These are phyloP conservation scores for Oreochromis grahami DNA, from an alignment of 2,797 vertebrate genomes.

Conservation along the genomic window DNA sequence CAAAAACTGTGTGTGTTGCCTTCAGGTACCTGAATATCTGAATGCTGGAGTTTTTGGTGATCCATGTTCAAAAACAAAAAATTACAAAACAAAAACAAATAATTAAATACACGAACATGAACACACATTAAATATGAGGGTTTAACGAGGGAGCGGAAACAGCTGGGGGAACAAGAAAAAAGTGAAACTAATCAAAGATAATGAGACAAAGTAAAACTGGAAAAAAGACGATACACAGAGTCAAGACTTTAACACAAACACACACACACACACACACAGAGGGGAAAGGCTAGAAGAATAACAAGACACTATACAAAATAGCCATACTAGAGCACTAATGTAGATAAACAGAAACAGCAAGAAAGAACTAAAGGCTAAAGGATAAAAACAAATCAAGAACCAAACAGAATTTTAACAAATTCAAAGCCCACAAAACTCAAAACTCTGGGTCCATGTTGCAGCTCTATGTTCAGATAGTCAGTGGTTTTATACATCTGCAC, in stretches of 20 bases:
- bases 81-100: not conserved
- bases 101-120: not conserved
- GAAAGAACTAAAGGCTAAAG: not conserved
- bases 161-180: not conserved
- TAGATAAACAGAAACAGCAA: not conserved
- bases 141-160: not conserved
- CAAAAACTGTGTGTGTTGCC: not conserved
- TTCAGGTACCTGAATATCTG: not conserved
- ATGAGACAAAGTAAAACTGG: not conserved
- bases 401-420: not conserved
- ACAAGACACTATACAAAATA: not conserved
- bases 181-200: not conserved
- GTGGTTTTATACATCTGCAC: not conserved
- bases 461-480: not conserved
- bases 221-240: not conserved
- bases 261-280: not conserved
- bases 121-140: not conserved
- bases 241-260: not conserved
- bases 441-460: not conserved
- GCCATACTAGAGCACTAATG: accelerated
- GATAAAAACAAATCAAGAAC: not conserved
- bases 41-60: not conserved
- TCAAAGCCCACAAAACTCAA: not conserved
- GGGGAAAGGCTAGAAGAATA: not conserved
- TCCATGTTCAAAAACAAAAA: not conserved